Conservation (phyloP, 2,113 vertebrate species). For the Halichoeres trimaculatus region DNA sequence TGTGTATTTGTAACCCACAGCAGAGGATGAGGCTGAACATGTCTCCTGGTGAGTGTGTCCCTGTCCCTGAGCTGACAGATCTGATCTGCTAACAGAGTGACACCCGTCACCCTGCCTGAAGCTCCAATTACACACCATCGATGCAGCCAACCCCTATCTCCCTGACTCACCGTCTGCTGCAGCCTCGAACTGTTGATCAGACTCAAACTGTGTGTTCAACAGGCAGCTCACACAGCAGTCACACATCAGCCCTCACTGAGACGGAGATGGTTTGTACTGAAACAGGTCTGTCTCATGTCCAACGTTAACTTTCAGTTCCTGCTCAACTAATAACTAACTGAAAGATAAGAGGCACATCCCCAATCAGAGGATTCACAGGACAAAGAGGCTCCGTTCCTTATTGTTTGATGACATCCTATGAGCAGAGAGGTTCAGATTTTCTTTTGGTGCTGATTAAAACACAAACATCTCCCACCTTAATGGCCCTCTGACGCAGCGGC, state of each 20-base stretch:
- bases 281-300: no score
- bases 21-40: neutral
- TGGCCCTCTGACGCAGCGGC: constrained; percentile 58
- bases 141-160: neutral
- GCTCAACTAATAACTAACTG: no score
- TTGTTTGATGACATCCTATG: no score
- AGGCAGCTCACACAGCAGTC: constrained; percentile 4
- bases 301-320: no score
- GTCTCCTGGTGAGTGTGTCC: neutral
- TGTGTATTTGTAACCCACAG: no score
- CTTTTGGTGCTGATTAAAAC: no score
- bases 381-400: no score
- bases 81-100: constrained; percentile 1
- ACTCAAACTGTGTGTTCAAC: neutral
- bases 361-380: no score
- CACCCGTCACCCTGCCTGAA: constrained; percentile 2
- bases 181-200: constrained; percentile 12
- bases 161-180: neutral
- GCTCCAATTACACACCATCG: constrained; percentile 19
- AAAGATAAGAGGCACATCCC: no score
- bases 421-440: no score
- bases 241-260: neutral
- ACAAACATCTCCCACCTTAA: constrained; percentile 66
- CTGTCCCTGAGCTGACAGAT: neutral
- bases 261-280: neutral